Percentiles rank a stretch among this genome's conserved stretches.
These are phyloP conservation scores for Caenorhabditis sp. DNA, from an alignment of 2,888 invertebrate genomes.

Conservation along the genomic window DNA sequence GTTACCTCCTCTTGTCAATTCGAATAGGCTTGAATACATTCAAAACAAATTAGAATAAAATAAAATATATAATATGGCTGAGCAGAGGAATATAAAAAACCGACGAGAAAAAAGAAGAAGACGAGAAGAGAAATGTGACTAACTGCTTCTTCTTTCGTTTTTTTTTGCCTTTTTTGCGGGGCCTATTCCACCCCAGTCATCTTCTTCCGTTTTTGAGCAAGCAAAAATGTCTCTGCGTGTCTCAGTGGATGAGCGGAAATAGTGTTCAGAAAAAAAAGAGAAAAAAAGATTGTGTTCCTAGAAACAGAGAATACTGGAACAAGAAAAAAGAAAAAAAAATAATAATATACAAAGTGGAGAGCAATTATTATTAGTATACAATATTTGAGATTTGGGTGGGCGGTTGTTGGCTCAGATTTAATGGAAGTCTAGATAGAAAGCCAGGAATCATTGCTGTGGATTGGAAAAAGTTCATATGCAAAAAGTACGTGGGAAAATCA, in stretches of 20 bases:
- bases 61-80: background rate
- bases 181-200: conserved; percentile 22
- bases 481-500: too few species aligned
- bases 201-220: conserved; percentile 19
- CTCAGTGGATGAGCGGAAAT: background rate
- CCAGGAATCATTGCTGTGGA: too few species aligned
- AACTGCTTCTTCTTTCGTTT: background rate
- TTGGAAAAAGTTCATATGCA: too few species aligned
- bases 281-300: conserved; percentile 1
- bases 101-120: conserved; percentile 5
- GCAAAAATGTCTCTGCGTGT: conserved; percentile 2
- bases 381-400: too few species aligned
- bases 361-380: too few species aligned
- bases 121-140: conserved; percentile 2
- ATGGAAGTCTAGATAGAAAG: too few species aligned
- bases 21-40: conserved; percentile 43
- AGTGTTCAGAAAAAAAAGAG: conserved; percentile 2
- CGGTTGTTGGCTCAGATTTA: too few species aligned
- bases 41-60: conserved; percentile 12
- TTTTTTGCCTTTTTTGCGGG: background rate
- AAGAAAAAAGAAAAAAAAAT: too few species aligned
- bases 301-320: too few species aligned
- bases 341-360: too few species aligned
- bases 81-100: conserved; percentile 10
- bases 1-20: conserved; percentile 22